These are phyloP conservation scores for Rutpela maculata DNA, from an alignment of 2,888 invertebrate species.

Conservation along the genomic window DNA sequence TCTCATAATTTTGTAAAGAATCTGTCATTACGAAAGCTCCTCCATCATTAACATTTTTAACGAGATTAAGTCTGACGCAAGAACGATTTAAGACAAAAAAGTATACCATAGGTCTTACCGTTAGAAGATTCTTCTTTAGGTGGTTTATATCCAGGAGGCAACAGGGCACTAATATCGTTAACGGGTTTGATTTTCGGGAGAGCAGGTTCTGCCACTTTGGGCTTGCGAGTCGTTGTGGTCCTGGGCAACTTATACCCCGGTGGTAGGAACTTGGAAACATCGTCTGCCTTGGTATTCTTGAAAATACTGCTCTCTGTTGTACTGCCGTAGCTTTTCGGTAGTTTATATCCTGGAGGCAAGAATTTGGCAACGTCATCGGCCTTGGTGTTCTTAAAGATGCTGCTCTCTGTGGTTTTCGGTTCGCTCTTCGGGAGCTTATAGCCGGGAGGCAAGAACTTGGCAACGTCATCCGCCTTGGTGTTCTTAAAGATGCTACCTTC, in stretches of 20 bases:
- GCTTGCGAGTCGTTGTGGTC: conserved; percentile 8
- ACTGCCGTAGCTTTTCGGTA: conserved; percentile 49
- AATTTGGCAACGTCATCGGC: conserved; percentile 78
- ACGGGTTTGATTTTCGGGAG: conserved; percentile 64
- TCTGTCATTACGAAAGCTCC: no score
- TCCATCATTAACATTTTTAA: not conserved
- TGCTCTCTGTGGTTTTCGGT: conserved; percentile 50
- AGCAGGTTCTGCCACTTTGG: conserved; percentile 30
- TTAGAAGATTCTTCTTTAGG: conserved; percentile 59
- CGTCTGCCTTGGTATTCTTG: conserved; percentile 19
- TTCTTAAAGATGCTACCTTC: conserved; percentile 71
- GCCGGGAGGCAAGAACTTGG: conserved; percentile 77
- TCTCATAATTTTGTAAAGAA: no score
- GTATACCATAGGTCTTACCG: conserved; percentile 24
- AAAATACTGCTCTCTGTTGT: conserved; percentile 26
- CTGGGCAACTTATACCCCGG: conserved; percentile 74
- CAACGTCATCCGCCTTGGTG: conserved; percentile 77
- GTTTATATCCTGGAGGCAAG: conserved; percentile 81
- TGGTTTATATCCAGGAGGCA: conserved; percentile 73
- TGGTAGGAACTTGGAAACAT: conserved; percentile 70
- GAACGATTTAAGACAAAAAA: not conserved
- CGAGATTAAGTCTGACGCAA: not conserved
- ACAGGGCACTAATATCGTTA: conserved; percentile 70
- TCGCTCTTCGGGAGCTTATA: conserved; percentile 65
- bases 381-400: conserved; percentile 74